phyloP scores from a whole-genome alignment of 2,113 vertebrate genomes.

The Chrysochloris asiatica region DNA sequence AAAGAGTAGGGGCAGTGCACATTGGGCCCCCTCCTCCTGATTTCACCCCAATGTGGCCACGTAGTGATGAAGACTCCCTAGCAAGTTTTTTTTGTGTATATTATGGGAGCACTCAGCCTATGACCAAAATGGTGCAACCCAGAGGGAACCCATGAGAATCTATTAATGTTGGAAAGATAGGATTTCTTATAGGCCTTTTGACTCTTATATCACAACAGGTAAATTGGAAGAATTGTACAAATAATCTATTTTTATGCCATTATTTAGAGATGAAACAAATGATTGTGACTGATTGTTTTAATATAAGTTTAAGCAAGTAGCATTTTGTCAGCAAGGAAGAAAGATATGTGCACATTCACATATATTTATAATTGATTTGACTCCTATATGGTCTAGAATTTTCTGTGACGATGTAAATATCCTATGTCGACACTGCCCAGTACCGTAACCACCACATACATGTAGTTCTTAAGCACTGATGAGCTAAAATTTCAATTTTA shows the following conservation, averaged over 20 bases:
- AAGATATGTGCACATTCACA: neutral
- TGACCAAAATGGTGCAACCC: neutral
- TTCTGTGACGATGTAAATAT: neutral
- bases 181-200: neutral
- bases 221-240: neutral
- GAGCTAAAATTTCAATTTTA: neutral
- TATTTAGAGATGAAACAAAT: neutral
- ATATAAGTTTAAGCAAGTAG: neutral
- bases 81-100: neutral
- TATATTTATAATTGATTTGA: neutral
- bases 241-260: conserved; percentile 15
- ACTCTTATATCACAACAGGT: neutral
- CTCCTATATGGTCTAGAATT: neutral
- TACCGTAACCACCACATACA: neutral
- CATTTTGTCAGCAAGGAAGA: neutral
- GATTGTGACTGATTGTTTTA: neutral
- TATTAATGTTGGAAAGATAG: neutral
- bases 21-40: neutral
- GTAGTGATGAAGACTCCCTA: too few species aligned
- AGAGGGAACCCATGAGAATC: neutral
- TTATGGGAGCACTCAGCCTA: neutral
- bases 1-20: neutral
- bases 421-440: neutral
- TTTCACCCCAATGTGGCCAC: neutral
- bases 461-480: neutral